These are phyloP conservation scores for Acrossocheilus fasciatus DNA, from an alignment of 2,797 vertebrate genomes.

Conservation along the genomic window DNA sequence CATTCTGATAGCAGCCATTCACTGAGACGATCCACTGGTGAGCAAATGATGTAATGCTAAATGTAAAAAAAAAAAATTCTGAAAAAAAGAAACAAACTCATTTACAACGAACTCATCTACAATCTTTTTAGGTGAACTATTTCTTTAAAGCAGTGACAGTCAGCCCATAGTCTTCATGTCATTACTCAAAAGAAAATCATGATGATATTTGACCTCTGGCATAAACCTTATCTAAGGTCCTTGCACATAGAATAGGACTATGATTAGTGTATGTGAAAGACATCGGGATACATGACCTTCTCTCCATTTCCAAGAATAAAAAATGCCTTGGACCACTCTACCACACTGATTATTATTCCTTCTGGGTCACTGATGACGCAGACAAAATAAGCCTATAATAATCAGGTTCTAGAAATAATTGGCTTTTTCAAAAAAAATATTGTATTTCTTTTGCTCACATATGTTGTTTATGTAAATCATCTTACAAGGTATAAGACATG, in stretches of 20 bases:
- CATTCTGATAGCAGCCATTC: not conserved
- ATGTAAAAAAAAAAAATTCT: not conserved
- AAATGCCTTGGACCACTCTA: not conserved
- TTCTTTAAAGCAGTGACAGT: not conserved
- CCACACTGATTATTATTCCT: constrained; percentile 34
- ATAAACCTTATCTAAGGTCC: constrained; percentile 57
- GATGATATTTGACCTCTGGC: constrained; percentile 17
- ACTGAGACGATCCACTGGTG: not conserved
- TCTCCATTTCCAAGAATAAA: not conserved
- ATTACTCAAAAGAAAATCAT: constrained; percentile 8
- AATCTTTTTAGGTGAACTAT: not conserved
- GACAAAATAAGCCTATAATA: constrained; percentile 18
- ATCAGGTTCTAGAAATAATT: constrained; percentile 10
- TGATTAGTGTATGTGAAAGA: not conserved
- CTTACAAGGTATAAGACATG: not conserved
- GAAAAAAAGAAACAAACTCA: not conserved
- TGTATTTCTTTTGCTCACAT: not conserved
- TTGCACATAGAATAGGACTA: not conserved
- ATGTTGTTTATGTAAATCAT: not conserved
- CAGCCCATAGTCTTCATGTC: not conserved
- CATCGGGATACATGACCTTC: not conserved
- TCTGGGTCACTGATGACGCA: constrained; percentile 27
- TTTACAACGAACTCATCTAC: not conserved
- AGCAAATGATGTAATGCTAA: not conserved
- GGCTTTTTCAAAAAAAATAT: not conserved